Evolutionary conservation across 1,140 invertebrate genomes (phyloP), one percentile per base, ranked within the genome.

Genomic region (Dreissena rostriformis): DNA sequence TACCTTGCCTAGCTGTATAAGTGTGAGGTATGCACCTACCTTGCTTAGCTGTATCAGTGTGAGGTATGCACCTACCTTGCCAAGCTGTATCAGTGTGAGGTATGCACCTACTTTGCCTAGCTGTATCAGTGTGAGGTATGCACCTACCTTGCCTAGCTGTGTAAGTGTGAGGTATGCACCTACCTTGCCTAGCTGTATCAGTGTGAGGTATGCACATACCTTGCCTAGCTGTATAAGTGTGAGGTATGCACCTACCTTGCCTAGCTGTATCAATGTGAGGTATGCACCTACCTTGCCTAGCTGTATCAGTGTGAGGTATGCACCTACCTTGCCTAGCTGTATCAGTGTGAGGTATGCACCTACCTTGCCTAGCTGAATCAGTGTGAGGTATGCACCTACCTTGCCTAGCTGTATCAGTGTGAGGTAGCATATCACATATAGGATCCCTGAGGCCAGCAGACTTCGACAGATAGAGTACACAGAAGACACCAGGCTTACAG

Each of bases 391-490:
- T 24, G 26, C 49, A 86, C 85, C 86, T 88, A 94, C 94, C 90
- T 92, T 90, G 10, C 82, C 82, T 14, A 84, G 68, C 51, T 77
- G 67, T 51, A 84, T 84, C 0, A 84, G 74, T 51, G 75, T 84
- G 28, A 77, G 67, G 57, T 84, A 99, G 0, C 97, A 97, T 88
- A 99, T 97, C 7, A 97, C 98, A 92, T 97, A 98, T 0, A 99
- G 94, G 28, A 98, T 94, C 66, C 96, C 94, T 1, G 98, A 95
- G 17, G 97, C 96, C 4, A 98, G 89, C 14, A 97, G 88, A 86
- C 97, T 99, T 71, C 97, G 95, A 22, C 96, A 93, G 0, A 99
- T 93, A 92, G 97, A 97, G 92, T 98, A 98, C 15, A 98, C 94
- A 0, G 97, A 96, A 49, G 97, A 97, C 10, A 96, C 94, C 0